A percentile compares a stretch with the other conserved stretches of the same genome.
Evolutionary conservation across 1,140 invertebrate genomes (phyloP).

Genomic region (Trichonephila clavipes): DNA sequence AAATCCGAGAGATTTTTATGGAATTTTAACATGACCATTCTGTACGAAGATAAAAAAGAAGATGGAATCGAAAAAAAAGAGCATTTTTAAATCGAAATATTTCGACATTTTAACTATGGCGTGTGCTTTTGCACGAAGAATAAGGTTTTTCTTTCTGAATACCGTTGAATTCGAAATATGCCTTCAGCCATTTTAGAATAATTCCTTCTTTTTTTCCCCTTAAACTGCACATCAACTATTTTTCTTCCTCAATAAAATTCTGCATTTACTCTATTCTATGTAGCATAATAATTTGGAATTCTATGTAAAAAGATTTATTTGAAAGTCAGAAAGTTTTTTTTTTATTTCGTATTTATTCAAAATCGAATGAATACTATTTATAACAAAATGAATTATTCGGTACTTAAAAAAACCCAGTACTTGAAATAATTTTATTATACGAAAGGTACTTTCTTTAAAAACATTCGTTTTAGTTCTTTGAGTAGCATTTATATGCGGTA

Average conservation of each 20-base stretch:
- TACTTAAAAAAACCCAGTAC: background rate
- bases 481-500: too few relatives aligned
- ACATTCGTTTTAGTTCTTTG: background rate
- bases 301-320: constrained; percentile 34
- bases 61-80: background rate
- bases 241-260: constrained; percentile 20
- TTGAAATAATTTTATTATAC: background rate
- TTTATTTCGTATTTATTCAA: constrained; percentile 15
- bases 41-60: background rate
- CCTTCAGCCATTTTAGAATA: background rate
- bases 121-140: background rate
- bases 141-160: background rate
- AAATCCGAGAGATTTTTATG: background rate
- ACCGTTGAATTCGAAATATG: constrained; percentile 3
- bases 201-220: background rate
- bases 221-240: background rate
- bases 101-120: constrained; percentile 6
- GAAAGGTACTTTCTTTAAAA: background rate
- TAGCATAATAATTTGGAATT: background rate
- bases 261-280: background rate
- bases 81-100: background rate
- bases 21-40: background rate
- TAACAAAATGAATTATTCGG: background rate
- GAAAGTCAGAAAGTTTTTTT: background rate
- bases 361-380: background rate